Evolutionary conservation across 2,888 invertebrate species (phyloP), one percentile per base, ranked within the genome.

Genomic region (Brachylomia viminalis): DNA sequence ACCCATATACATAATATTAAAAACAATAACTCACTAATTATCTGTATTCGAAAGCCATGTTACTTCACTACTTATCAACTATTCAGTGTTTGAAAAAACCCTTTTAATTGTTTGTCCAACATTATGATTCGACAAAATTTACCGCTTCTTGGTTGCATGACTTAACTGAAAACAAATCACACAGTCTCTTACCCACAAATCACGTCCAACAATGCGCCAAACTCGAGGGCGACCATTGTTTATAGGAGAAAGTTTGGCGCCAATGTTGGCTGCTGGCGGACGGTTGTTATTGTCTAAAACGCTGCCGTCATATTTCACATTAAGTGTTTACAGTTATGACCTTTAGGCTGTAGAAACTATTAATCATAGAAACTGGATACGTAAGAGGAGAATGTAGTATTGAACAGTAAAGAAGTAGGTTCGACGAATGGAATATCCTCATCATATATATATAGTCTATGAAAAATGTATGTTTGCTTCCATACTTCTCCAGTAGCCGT

Each of bases 301-400:
- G 33, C 59, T 54, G 64, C 69, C 65, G 49, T 74, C 83, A 64
- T 86, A 87, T 80, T 87, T 86, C 75, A 87, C 70, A 76, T 75
- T 68, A 79, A 85, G 75, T 74, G 83, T 80, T 84, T 69, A 61
- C 66, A 38, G 65, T 73, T 54, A 42, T 62, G 61, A 58, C 72
- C 56, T 64, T 62, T 56, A n/a, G 27, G 15, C 49, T 77, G 17
- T 54, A 61, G 42, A 27, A n/a, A 52, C 56, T 45, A 71, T 75
- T 52, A 70, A 66, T 80, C 65, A 82, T 52, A 42, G 42, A 45
- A 30, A 49, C 52, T 72, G 23, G 10, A 5, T 61, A 13, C n/a
- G 13, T 45, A 15, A 52, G 45, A 61, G 42, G 52, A 13, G 7
- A 27, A 6, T 56, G 5, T 6, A 49, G 23, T n/a, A 13, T 30